phyloP scores from a whole-genome alignment of 2,113 vertebrate genomes.

The Oreochromis aureus region DNA sequence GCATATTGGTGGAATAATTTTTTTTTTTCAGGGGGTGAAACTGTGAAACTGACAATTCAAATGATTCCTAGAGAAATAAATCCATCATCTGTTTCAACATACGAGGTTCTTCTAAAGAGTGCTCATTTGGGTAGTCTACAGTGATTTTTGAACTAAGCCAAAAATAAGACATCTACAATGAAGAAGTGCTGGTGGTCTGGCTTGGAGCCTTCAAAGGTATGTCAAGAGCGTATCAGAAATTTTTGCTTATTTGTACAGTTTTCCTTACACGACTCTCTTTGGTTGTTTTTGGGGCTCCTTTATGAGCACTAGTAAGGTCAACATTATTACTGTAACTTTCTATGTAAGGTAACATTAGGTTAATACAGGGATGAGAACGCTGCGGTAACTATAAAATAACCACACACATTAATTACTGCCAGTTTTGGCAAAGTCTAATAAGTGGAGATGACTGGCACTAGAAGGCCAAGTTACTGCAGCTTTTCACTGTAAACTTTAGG shows the following conservation, averaged over 20 bases:
- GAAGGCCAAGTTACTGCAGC: neutral
- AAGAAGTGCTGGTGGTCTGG: neutral
- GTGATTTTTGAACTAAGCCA: neutral
- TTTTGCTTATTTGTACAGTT: neutral
- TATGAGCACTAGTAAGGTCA: neutral
- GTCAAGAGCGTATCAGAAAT: neutral
- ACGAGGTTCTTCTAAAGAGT: neutral
- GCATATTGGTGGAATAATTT: neutral
- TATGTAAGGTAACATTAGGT: neutral
- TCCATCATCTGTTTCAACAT: neutral
- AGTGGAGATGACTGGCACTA: neutral
- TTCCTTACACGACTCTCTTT: rapidly evolving
- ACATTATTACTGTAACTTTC: neutral
- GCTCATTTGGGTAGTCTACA: neutral
- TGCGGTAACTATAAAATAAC: neutral
- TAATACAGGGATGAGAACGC: neutral
- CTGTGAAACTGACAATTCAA: neutral
- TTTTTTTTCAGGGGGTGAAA: no score
- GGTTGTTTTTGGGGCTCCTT: neutral
- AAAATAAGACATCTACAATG: neutral
- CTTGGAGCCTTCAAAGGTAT: neutral
- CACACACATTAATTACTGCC: neutral
- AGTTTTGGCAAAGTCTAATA: neutral
- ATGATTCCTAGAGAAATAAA: neutral
- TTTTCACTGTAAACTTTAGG: neutral